These are phyloP conservation scores for Solen grandis DNA, from an alignment of 1,140 invertebrate species.

Conservation along the genomic window DNA sequence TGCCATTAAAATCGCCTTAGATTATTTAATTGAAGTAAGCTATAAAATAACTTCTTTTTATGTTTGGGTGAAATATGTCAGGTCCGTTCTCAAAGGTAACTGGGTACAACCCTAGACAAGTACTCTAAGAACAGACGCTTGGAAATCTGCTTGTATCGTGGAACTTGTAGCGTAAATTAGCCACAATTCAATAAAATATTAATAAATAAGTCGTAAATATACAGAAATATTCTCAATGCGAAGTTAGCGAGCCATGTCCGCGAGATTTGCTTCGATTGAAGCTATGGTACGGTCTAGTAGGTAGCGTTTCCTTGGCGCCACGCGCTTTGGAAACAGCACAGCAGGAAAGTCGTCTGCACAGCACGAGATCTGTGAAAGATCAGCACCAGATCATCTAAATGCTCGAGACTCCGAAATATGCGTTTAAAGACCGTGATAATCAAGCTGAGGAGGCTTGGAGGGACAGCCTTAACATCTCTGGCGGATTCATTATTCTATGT, in stretches of 20 bases:
- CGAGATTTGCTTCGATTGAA: conserved; percentile 47
- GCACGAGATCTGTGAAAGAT: conserved; percentile 36
- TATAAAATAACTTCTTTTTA: no score
- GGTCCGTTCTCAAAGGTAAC: no score
- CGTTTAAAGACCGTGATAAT: conserved; percentile 54
- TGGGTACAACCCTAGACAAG: no score
- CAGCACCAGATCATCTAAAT: neutral
- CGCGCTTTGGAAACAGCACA: conserved; percentile 46
- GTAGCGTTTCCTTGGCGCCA: conserved; percentile 51
- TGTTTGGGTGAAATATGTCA: no score
- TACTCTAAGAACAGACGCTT: no score
- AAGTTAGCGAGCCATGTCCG: conserved; percentile 49
- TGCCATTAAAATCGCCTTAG: no score
- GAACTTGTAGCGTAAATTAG: conserved; percentile 43
- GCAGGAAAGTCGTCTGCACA: conserved; percentile 46
- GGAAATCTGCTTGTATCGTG: no score
- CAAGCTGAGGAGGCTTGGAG: conserved; percentile 34
- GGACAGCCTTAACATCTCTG: conserved; percentile 29
- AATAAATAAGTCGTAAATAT: conserved; percentile 42
- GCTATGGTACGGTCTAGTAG: conserved; percentile 19
- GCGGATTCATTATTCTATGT: conserved; percentile 46
- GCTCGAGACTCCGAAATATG: conserved; percentile 36
- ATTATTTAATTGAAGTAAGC: no score
- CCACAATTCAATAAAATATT: conserved; percentile 48
- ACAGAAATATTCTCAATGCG: conserved; percentile 48